Evolutionary conservation across 2,113 vertebrate genomes (phyloP).

Genomic region (Stigmatopora argus): DNA sequence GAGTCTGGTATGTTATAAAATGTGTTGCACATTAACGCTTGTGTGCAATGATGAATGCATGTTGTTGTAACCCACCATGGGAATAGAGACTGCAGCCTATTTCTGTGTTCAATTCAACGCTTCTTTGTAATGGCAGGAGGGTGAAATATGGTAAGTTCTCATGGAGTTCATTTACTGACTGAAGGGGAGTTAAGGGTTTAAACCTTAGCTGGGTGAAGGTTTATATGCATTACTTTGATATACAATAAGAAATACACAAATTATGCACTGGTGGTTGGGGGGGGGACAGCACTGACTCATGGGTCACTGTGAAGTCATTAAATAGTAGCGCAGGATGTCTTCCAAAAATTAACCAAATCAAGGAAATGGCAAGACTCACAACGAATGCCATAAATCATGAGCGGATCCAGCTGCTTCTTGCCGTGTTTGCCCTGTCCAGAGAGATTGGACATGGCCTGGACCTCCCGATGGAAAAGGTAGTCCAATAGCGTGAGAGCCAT

Average conservation of each 20-base stretch:
- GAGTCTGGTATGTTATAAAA: conserved; percentile 54
- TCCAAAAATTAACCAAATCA: conserved; percentile 9
- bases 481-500: conserved; percentile 94
- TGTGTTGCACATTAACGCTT: conserved; percentile 60
- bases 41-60: conserved; percentile 57
- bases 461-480: conserved; percentile 94
- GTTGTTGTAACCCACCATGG: conserved; percentile 56
- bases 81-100: conserved; percentile 50
- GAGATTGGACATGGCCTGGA: conserved; percentile 96
- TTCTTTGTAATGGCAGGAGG: conserved; percentile 28
- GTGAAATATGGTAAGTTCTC: conserved; percentile 41
- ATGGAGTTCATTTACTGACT: conserved; percentile 37
- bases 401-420: conserved; percentile 95
- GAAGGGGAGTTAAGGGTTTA: conserved; percentile 7
- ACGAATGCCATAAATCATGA: conserved; percentile 97
- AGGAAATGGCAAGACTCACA: conserved; percentile 74
- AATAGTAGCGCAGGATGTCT: neutral
- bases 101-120: conserved; percentile 40
- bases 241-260: conserved; percentile 4
- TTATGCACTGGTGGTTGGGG: conserved; percentile 3
- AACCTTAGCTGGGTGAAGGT: conserved; percentile 1
- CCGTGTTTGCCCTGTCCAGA: conserved; percentile 95
- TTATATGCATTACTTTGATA: conserved; percentile 9
- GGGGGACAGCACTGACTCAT: neutral
- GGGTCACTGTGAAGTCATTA: conserved; percentile 1